These are phyloP conservation scores for Macquaria ambigua DNA, from an alignment of 2,113 vertebrate genomes.

Conservation along the genomic window DNA sequence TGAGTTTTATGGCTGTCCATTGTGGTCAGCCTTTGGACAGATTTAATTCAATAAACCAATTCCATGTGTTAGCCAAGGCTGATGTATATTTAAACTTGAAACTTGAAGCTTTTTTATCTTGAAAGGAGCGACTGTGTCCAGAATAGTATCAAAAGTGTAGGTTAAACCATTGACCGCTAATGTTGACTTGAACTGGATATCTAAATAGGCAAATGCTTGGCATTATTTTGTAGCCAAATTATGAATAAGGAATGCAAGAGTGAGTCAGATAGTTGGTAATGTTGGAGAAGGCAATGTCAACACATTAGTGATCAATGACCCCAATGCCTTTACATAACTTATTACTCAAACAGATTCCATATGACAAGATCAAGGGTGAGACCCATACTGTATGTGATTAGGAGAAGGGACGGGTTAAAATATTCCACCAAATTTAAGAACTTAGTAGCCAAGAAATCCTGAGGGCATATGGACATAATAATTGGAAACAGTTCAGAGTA, in stretches of 20 bases:
- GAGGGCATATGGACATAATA: background rate
- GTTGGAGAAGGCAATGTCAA: background rate
- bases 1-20: background rate
- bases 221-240: conserved; percentile 2
- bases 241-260: background rate
- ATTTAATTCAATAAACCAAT: background rate
- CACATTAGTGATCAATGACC: conserved; percentile 20
- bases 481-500: background rate
- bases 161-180: background rate
- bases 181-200: background rate
- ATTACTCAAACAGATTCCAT: conserved; percentile 37
- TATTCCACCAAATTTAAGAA: background rate
- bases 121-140: background rate
- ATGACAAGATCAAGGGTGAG: conserved; percentile 15
- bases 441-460: background rate
- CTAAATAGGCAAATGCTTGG: background rate
- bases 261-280: background rate
- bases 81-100: background rate
- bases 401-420: background rate
- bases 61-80: background rate
- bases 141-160: background rate
- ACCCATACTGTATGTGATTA: background rate
- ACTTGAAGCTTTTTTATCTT: background rate
- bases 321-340: conserved; percentile 15
- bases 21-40: background rate